A percentile compares a stretch with the other conserved stretches of the same genome.
phyloP scores from a whole-genome alignment of 1,140 invertebrate species.

The Sesamia nonagrioides region DNA sequence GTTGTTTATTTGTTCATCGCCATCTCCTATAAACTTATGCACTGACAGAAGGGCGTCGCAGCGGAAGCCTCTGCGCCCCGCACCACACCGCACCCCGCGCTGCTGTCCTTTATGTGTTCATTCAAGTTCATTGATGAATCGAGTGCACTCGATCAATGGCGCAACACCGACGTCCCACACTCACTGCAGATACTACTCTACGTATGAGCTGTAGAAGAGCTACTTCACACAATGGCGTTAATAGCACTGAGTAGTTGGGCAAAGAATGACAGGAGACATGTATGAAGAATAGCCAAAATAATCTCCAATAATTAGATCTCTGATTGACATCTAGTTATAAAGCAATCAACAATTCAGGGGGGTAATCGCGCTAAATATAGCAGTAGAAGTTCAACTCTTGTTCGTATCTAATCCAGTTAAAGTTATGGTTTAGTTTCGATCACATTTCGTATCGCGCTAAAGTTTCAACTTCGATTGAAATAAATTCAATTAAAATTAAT shows the following conservation, averaged over 20 bases:
- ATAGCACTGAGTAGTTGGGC: background rate
- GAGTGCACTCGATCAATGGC: slow-evolving; percentile 60
- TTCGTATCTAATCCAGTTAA: no score
- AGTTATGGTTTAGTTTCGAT: no score
- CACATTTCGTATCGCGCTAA: no score
- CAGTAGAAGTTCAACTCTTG: no score
- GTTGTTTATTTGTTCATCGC: background rate
- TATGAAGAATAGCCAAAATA: no score
- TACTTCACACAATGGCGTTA: background rate
- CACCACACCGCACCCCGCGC: background rate
- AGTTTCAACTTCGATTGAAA: no score
- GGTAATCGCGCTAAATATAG: no score
- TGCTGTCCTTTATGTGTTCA: slow-evolving; percentile 54
- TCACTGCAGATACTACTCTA: background rate
- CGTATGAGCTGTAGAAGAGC: background rate
- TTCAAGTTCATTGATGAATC: slow-evolving; percentile 70
- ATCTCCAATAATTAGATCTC: no score
- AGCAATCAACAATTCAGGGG: no score
- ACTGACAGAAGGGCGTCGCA: slow-evolving; percentile 48
- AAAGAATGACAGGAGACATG: background rate
- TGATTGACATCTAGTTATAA: no score
- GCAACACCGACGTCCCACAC: slow-evolving; percentile 29
- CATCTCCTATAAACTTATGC: slow-evolving; percentile 14
- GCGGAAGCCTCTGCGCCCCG: slow-evolving; percentile 56
- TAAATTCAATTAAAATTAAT: no score